Conservation (phyloP, 2,797 vertebrate species). For the Leucoraja ocellata region DNA sequence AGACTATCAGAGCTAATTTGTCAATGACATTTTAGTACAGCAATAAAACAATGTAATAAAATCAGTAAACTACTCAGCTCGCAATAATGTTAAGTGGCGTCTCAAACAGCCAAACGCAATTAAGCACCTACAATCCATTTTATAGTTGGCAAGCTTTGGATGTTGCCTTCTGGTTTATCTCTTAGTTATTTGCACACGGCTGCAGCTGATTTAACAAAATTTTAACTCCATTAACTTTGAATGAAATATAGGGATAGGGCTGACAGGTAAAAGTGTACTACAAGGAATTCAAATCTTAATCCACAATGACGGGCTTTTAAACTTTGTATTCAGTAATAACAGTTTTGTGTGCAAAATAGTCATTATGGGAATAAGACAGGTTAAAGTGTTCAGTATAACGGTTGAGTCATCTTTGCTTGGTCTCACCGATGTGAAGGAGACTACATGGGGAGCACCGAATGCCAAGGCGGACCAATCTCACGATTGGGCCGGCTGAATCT, state of each 20-base stretch:
- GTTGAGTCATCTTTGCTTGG: no score
- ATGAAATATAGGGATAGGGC: not conserved
- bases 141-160: not conserved
- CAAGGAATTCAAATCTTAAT: not conserved
- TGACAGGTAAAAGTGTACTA: not conserved
- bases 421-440: no score
- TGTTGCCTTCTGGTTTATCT: not conserved
- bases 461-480: no score
- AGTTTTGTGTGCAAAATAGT: not conserved
- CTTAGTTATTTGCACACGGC: not conserved
- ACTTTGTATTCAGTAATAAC: not conserved
- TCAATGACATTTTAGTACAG: constrained; percentile 22
- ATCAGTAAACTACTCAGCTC: not conserved
- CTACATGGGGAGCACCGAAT: no score
- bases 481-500: no score
- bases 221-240: not conserved
- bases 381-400: no score
- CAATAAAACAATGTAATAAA: constrained; percentile 25
- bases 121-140: not conserved
- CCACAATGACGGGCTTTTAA: not conserved
- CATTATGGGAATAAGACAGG: no score
- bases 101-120: not conserved
- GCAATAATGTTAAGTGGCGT: not conserved
- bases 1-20: constrained; percentile 6
- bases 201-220: not conserved